Base-by-base conservation (phyloP, 2,888 invertebrate genomes). In the Gortyna flavago region DNA sequence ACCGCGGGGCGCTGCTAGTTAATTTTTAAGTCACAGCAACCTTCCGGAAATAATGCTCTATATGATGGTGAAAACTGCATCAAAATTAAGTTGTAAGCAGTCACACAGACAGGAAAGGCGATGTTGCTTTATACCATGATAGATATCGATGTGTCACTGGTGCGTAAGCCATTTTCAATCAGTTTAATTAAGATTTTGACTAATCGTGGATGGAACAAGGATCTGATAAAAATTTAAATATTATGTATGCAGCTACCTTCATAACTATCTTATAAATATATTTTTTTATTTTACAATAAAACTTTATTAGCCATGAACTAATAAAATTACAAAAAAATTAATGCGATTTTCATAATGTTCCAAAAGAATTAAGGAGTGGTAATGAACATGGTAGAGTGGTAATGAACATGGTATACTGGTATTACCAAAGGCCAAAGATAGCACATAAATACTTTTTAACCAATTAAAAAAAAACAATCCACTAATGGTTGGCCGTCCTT, bases 381-480 rank as follows among this genome's bases (percentile, higher is more conserved):
- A 21, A 9, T n/a, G 0, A 18, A 74, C 51, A 29, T 18, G n/a
- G 2, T 3, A 70, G n/a, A 51, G 32, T 48, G 32, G 3, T 8
- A 21, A 9, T n/a, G 0, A 18, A 74, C 51, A 29, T 18, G n/a
- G 2, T 3, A 70, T 18, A n/a, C n/a, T n/a, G n/a, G n/a, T n/a
- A n/a, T n/a, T 13, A 38, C 0, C 25, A 18, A 25, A 66, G 29
- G 29, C 68, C 29, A 59, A 29, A 41, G 8, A 16, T 74, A 29
- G 29, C 44, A 62, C 3, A 38, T 32, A 59, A 65, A 75, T 61
- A 69, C n/a, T 59, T 81, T 79, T 64, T 13, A 67, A 21, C 41
- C 51, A 85, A 85, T 73, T 81, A 72, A 48, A 71, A 38, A 71
- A 57, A 64, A 41, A 69, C 65, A 77, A 70, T 83, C 44, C 9